Evolutionary conservation across 2,888 invertebrate species (phyloP), one percentile per base, ranked within the genome.

Genomic region (Dryadula phaetusa): DNA sequence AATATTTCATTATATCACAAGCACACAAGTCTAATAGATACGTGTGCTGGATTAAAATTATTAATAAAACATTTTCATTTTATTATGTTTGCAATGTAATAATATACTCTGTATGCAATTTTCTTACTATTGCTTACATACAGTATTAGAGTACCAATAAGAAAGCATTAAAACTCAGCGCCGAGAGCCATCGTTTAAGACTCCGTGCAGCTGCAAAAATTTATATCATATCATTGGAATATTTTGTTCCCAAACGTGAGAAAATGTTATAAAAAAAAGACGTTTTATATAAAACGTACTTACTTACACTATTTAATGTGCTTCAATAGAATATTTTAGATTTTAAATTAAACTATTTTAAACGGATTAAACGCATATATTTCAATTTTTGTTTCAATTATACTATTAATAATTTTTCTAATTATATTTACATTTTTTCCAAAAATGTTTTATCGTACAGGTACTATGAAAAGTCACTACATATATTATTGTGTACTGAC

Each of bases 111-210:
- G 49, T n/a, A 49, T 28, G 54, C 54, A 54, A 54, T 37, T 37
- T 54, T 54, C 28, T 49, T 4, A 28, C 8, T 28, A 52, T 52
- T 52, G 52, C 28, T 16, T 16, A 52, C 52, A 52, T 16, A 52
- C 32, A 52, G 28, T 52, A 52, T 28, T 18, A 52, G 52, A 32
- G 28, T 52, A n/a, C 52, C 52, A 32, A 52, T 18, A 52, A 32
- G 52, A 52, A 16, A 32, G 52, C 28, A 52, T 52, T 52, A 52
- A 52, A 52, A 52, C 52, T 52, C 52, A 52, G 16, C 28, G 25
- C 28, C n/a, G 14, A 49, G 52, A 16, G 52, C 52, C 52, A 32
- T 32, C 28, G 52, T 28, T 25, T 49, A 16, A 28, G 25, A 32
- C n/a, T 28, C 7, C 16, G 28, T 52, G 28, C 52, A 16, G 52